A percentile compares a stretch with the other conserved stretches of the same genome.
These are phyloP conservation scores for Sarcophaga bullata DNA, from an alignment of 1,140 invertebrate genomes.

Conservation along the genomic window DNA sequence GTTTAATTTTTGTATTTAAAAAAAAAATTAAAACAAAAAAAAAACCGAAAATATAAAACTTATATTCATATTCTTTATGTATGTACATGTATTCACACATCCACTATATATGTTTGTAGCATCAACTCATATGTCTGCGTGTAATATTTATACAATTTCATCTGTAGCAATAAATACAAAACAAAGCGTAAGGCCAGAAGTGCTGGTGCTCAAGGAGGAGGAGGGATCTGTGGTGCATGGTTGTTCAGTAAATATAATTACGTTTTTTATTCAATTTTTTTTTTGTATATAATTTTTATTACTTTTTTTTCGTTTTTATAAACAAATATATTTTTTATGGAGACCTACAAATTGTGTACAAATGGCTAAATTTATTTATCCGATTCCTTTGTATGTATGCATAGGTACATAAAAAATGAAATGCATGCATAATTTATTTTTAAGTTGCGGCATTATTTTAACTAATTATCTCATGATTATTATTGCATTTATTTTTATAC, in stretches of 20 bases:
- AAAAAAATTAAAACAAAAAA: neutral
- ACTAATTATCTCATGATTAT: no score
- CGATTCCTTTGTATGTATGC: no score
- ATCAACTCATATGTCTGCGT: neutral
- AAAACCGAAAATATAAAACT: neutral
- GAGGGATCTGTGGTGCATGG: neutral
- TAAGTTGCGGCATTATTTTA: no score
- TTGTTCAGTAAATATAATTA: conserved; percentile 15
- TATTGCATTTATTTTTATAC: no score
- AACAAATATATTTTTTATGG: no score
- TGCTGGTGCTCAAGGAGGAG: neutral
- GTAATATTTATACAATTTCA: no score
- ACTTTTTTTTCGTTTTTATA: no score
- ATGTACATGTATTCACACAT: conserved; percentile 6
- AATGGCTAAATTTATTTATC: no score
- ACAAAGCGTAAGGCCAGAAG: neutral
- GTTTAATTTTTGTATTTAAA: conserved; percentile 11
- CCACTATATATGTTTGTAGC: neutral
- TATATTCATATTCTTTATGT: conserved; percentile 1
- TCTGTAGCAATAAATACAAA: neutral
- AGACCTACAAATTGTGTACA: no score
- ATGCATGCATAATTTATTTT: no score
- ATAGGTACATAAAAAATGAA: no score
- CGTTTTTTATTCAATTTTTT: neutral
- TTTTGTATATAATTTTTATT: no score